These are phyloP conservation scores for Phorcus lineatus DNA, from an alignment of 2,888 invertebrate species.

Conservation along the genomic window DNA sequence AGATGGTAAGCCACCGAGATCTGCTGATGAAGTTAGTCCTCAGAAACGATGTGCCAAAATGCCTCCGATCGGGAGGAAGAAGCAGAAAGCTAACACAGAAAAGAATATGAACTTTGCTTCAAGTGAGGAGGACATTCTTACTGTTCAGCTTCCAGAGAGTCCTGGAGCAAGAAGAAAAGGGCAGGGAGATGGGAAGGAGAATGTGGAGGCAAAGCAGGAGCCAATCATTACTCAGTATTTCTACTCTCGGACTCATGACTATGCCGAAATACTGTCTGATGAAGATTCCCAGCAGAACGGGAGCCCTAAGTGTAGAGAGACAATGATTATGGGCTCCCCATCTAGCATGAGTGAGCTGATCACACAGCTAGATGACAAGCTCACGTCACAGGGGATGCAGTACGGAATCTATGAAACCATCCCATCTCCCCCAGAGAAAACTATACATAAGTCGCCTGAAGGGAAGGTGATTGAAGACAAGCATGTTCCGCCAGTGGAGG, in stretches of 20 bases:
- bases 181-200: not conserved
- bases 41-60: constrained; percentile 56
- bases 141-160: constrained; percentile 46
- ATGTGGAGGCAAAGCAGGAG: not conserved
- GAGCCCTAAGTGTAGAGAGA: not conserved
- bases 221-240: constrained; percentile 44
- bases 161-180: constrained; percentile 51
- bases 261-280: constrained; percentile 65
- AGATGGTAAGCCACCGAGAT: constrained; percentile 21
- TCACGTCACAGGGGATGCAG: constrained; percentile 22
- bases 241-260: constrained; percentile 63
- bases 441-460: not conserved
- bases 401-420: constrained; percentile 24
- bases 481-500: not conserved
- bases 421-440: not conserved
- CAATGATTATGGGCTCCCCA: constrained; percentile 33
- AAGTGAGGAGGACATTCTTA: constrained; percentile 14
- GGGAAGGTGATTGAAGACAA: not conserved
- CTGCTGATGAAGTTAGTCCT: constrained; percentile 47
- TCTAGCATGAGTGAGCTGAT: constrained; percentile 46
- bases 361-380: constrained; percentile 43
- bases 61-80: constrained; percentile 55
- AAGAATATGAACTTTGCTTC: constrained; percentile 28
- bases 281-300: constrained; percentile 37
- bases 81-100: constrained; percentile 46